These are phyloP conservation scores for Tolypeutes matacus DNA, from an alignment of 2,797 vertebrate species.

Conservation along the genomic window DNA sequence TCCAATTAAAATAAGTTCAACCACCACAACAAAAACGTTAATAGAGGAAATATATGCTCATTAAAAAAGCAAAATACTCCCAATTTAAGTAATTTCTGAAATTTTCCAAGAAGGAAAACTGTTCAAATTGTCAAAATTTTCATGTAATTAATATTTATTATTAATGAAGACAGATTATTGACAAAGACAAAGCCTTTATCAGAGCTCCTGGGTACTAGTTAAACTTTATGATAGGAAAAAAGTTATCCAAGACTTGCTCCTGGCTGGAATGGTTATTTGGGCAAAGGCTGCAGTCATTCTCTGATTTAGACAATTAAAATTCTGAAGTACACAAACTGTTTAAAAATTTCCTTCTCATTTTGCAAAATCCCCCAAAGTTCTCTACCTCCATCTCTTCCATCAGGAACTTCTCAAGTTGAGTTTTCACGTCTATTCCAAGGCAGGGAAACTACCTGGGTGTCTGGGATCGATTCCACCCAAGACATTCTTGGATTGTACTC, in stretches of 20 bases:
- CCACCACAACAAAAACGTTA: constrained; percentile 47
- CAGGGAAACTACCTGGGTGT: neutral
- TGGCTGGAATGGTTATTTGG: neutral
- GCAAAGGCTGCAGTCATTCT: neutral
- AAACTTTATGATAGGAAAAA: constrained; percentile 24
- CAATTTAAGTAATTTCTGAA: constrained; percentile 53
- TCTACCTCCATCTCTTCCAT: neutral
- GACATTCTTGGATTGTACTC: constrained; percentile 50
- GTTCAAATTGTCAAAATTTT: neutral
- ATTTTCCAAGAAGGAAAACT: constrained; percentile 39
- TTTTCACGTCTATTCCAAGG: neutral
- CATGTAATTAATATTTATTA: constrained; percentile 33
- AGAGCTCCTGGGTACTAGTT: neutral
- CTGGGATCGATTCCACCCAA: neutral
- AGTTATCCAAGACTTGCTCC: neutral
- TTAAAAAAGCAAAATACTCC: constrained; percentile 31
- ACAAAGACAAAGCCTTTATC: neutral
- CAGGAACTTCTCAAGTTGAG: neutral
- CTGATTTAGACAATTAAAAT: constrained; percentile 9
- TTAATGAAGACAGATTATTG: constrained; percentile 21
- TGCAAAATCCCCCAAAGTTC: neutral
- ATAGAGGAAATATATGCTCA: constrained; percentile 23
- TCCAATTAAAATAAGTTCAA: constrained; percentile 58
- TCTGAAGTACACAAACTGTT: neutral
- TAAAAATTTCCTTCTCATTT: neutral